Conservation (phyloP, 1,140 invertebrate species). For the Diachasma alloeum region DNA sequence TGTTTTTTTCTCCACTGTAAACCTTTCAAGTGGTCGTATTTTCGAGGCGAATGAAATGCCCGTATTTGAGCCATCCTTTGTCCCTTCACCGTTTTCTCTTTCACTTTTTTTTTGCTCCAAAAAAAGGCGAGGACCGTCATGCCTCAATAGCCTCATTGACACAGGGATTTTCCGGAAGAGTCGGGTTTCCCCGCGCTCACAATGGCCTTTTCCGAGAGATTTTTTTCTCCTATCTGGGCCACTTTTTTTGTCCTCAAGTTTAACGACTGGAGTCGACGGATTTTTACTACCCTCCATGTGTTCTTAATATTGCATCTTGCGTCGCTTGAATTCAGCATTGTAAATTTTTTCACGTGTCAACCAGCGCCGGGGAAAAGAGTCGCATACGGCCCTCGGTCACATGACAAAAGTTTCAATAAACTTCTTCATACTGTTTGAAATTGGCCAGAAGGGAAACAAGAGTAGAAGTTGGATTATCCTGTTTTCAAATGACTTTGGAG, state of each 20-base stretch:
- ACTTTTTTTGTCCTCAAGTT: background rate
- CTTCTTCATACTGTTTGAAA: background rate
- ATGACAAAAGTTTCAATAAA: background rate
- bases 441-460: background rate
- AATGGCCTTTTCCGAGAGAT: background rate
- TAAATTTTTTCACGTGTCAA: too few species aligned
- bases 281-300: background rate
- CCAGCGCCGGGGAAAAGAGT: too few species aligned
- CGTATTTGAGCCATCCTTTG: conserved; percentile 2
- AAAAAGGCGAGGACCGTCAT: conserved; percentile 4
- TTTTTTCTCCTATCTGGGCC: background rate
- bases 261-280: background rate
- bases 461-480: background rate
- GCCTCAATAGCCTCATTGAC: conserved; percentile 5
- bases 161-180: conserved; percentile 2
- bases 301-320: background rate
- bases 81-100: background rate
- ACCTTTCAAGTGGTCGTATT: conserved; percentile 13
- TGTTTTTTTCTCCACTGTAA: background rate
- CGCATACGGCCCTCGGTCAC: too few species aligned
- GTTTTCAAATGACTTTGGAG: background rate
- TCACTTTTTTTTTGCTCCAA: background rate
- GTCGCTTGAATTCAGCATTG: background rate
- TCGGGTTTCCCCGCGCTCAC: background rate
- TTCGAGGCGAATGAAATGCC: conserved; percentile 24